phyloP scores from a whole-genome alignment of 2,797 vertebrate species.

The Propithecus deckenii region DNA sequence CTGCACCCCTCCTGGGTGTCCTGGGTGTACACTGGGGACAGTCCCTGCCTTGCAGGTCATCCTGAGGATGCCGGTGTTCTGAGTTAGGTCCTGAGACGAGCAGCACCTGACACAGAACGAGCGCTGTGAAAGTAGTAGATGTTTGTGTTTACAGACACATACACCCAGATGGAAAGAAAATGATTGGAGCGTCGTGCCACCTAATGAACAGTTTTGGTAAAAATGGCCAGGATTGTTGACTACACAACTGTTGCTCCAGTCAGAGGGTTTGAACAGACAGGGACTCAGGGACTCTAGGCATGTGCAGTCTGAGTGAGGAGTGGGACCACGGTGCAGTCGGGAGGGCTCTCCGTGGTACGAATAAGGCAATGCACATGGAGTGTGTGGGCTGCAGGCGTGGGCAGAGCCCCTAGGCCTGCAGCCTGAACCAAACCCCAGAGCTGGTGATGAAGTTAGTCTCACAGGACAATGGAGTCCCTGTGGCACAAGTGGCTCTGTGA shows the following conservation, averaged over 20 bases:
- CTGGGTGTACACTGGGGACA: background rate
- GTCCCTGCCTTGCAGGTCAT: background rate
- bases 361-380: fast-evolving
- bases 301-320: background rate
- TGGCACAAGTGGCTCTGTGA: background rate
- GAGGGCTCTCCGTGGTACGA: fast-evolving
- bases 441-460: background rate
- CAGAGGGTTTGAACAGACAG: background rate
- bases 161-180: background rate
- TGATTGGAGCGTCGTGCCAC: background rate
- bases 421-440: background rate
- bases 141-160: background rate
- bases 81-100: background rate
- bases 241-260: fast-evolving
- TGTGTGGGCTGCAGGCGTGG: background rate
- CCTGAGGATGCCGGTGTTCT: background rate
- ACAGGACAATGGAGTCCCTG: background rate
- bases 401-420: too few relatives aligned
- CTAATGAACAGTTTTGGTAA: too few relatives aligned
- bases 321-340: background rate
- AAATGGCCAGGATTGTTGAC: background rate
- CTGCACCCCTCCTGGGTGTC: background rate
- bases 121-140: background rate
- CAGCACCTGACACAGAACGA: background rate
- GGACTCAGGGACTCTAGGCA: background rate